phyloP scores from a whole-genome alignment of 2,113 vertebrate genomes.

The Tylochromis polylepis region DNA sequence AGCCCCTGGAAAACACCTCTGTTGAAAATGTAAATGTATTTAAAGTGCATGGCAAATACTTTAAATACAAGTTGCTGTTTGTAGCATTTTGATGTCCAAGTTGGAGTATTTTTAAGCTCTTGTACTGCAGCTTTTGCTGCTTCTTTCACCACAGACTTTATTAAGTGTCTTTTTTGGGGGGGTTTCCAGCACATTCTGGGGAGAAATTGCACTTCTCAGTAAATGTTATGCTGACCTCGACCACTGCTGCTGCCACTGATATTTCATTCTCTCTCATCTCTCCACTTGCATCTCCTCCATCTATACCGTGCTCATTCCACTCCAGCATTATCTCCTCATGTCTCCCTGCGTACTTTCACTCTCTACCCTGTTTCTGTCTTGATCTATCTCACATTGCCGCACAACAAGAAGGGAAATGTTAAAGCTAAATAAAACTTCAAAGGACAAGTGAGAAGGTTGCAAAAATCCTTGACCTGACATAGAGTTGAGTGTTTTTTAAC shows the following conservation, averaged over 20 bases:
- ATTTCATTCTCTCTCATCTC: background rate
- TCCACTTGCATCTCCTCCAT: background rate
- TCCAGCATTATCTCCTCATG: background rate
- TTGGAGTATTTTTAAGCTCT: background rate
- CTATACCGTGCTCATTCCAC: background rate
- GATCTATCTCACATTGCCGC: background rate
- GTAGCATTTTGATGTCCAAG: background rate
- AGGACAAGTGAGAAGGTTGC: background rate
- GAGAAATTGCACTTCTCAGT: background rate
- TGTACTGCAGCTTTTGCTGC: too few species aligned
- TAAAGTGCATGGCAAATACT: background rate
- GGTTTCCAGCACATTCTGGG: background rate
- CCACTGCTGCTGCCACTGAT: background rate
- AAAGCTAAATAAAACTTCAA: conserved; percentile 40
- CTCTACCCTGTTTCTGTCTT: background rate
- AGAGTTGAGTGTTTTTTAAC: background rate
- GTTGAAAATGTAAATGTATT: background rate
- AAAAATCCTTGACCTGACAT: conserved; percentile 14
- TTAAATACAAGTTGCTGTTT: background rate
- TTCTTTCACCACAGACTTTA: background rate
- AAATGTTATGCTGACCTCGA: background rate
- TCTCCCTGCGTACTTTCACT: background rate
- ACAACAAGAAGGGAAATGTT: background rate
- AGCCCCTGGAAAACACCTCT: background rate
- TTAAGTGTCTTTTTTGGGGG: background rate